These are phyloP conservation scores for Haliaeetus leucogaster DNA, from an alignment of 2,113 vertebrate species.

Conservation along the genomic window DNA sequence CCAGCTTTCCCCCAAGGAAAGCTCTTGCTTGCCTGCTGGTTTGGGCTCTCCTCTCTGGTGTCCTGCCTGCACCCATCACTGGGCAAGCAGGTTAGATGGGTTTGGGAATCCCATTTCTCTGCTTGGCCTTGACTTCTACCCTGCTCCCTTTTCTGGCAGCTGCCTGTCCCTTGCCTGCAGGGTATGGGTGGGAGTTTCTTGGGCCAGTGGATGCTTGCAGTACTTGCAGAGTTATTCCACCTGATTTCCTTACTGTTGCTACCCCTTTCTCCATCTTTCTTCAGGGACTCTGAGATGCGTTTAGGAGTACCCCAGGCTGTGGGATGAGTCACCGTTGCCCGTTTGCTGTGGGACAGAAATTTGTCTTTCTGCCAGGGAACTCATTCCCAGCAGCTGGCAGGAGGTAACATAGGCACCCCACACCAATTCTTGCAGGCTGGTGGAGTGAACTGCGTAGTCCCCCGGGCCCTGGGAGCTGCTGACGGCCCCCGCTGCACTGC, in stretches of 20 bases:
- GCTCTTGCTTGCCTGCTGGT: neutral
- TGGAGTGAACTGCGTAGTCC: neutral
- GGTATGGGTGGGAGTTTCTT: neutral
- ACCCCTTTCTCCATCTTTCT: neutral
- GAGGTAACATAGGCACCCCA: neutral
- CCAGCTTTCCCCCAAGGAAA: neutral
- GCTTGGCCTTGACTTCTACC: neutral
- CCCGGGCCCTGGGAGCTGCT: neutral
- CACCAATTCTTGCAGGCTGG: neutral
- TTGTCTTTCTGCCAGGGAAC: neutral
- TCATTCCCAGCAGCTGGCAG: neutral
- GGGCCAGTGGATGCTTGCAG: neutral
- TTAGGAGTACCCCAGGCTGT: neutral
- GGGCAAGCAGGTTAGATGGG: neutral
- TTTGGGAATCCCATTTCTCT: neutral
- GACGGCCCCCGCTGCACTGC: neutral
- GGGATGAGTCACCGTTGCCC: neutral
- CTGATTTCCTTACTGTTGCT: neutral
- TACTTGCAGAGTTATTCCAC: neutral
- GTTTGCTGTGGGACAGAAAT: neutral
- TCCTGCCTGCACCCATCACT: neutral
- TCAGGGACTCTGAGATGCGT: neutral
- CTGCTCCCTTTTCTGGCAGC: neutral
- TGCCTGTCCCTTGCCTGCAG: neutral
- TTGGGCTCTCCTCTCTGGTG: neutral